Evolutionary conservation across 2,888 invertebrate species (phyloP).

Genomic region (Stratiomys singularior): DNA sequence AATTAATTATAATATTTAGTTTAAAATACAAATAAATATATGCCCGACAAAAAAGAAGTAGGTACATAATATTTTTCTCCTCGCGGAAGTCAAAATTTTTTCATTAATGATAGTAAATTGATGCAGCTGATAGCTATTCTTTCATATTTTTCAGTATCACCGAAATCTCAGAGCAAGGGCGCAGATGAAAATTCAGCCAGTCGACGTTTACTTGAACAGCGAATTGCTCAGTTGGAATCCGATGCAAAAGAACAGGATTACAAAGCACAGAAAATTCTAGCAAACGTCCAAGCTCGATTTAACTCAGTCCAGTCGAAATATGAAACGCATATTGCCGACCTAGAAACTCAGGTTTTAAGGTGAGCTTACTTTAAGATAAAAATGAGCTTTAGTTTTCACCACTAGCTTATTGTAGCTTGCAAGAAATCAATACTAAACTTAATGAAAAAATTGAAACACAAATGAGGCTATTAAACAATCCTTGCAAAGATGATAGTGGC

Average conservation of each 20-base stretch:
- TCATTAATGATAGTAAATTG: no score
- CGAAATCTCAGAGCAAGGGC: slow-evolving; percentile 67
- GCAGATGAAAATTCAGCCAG: slow-evolving; percentile 65
- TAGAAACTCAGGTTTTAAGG: slow-evolving; percentile 74
- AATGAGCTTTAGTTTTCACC: not conserved
- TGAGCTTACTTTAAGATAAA: slow-evolving; percentile 52
- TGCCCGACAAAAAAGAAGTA: no score
- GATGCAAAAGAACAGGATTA: slow-evolving; percentile 77
- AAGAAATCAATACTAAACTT: slow-evolving; percentile 67
- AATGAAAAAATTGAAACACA: slow-evolving; percentile 69
- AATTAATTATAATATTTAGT: no score
- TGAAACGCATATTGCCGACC: slow-evolving; percentile 77
- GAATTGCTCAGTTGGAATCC: slow-evolving; percentile 75
- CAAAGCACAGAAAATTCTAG: slow-evolving; percentile 75
- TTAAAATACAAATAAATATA: no score
- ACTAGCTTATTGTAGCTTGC: slow-evolving; percentile 61
- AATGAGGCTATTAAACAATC: slow-evolving; percentile 62
- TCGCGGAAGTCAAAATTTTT: no score
- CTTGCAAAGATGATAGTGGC: slow-evolving; percentile 38
- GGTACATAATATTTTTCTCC: no score
- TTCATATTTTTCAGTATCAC: slow-evolving; percentile 66
- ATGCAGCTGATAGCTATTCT: no score
- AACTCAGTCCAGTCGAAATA: slow-evolving; percentile 81
- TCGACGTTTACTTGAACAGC: slow-evolving; percentile 73
- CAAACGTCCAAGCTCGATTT: slow-evolving; percentile 81